phyloP scores from a whole-genome alignment of 2,888 invertebrate genomes.

The Aporophyla lueneburgensis region DNA sequence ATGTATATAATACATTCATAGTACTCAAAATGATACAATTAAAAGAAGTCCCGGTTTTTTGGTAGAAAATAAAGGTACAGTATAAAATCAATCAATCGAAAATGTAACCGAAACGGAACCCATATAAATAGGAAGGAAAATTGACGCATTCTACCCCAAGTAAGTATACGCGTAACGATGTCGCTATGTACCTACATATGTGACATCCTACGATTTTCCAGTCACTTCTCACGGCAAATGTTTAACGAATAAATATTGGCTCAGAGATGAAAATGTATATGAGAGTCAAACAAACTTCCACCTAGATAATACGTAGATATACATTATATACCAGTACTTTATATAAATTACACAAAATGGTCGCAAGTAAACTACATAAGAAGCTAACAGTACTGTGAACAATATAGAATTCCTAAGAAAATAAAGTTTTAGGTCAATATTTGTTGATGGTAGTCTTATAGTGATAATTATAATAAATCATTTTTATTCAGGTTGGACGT shows the following conservation, averaged over 20 bases:
- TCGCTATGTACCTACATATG: not conserved
- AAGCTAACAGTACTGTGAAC: slow-evolving; percentile 39
- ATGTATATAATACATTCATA: too few relatives aligned
- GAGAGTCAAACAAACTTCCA: slow-evolving; percentile 54
- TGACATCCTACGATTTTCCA: slow-evolving; percentile 57
- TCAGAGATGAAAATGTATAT: slow-evolving; percentile 68
- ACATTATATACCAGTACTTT: slow-evolving; percentile 26
- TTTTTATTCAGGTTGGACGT: slow-evolving; percentile 66
- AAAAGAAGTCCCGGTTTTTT: not conserved
- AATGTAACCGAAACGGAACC: slow-evolving; percentile 22
- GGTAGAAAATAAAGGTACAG: not conserved
- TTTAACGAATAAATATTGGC: slow-evolving; percentile 73
- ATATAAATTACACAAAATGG: slow-evolving; percentile 47
- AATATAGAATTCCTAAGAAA: slow-evolving; percentile 54
- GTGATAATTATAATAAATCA: slow-evolving; percentile 46
- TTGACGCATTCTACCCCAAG: not conserved
- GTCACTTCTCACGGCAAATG: slow-evolving; percentile 65
- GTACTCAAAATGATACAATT: too few relatives aligned
- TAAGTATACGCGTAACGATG: not conserved
- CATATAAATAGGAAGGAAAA: slow-evolving; percentile 25
- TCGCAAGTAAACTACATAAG: slow-evolving; percentile 21
- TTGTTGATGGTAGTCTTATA: slow-evolving; percentile 41
- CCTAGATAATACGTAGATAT: slow-evolving; percentile 32
- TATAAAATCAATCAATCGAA: not conserved
- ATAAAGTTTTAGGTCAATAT: slow-evolving; percentile 55